Base-by-base conservation (phyloP, 2,888 invertebrate genomes). In the Resseliella maxima region DNA sequence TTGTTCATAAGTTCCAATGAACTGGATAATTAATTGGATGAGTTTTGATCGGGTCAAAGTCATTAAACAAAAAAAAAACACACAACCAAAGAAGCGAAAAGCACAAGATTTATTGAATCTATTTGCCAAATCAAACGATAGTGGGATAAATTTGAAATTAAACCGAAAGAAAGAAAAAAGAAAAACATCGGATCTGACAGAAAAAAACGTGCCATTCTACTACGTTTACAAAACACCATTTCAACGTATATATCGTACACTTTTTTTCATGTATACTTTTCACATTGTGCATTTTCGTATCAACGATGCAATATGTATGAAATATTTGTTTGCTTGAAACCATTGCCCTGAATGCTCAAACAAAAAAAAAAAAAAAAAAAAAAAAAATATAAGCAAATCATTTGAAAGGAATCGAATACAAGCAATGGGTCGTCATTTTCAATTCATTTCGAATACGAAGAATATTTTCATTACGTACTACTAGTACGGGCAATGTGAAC, bases 21-120 rank as follows among this genome's bases (percentile, higher is more conserved):
- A 72, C 72, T 72, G 72, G 72, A 72, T 72, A 72, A 72, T 72
- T 31, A 72, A 72, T 72, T 72, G 72, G 31, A 72, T 72, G 72
- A 72, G 15, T 72, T 72, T 72, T 72, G 72, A 31, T 72, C 72
- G 72, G 72, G 31, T 72, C 72, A 72, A 72, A 72, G 72, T 72
- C 72, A 72, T 72, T 72, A 72, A 18, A 12, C 2, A 18, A 50
- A 8, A 21, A 50, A 50, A 8, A 21, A 50, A 50, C 50, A n/a
- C n/a, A n/a, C n/a, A n/a, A n/a, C n/a, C n/a, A n/a, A 27, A 72
- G 18, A 72, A 59, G 72, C 31, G 35, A 72, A 5, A 2, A 72
- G 72, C n/a, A 72, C 6, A 35, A 72, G 72, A 72, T 72, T 72
- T 31, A 72, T 72, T 72, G 31, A 8, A 72, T 31, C 31, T 31